A percentile compares a stretch with the other conserved stretches of the same genome.
Evolutionary conservation across 1,140 invertebrate genomes (phyloP).

Genomic region (Aphidius ervi): DNA sequence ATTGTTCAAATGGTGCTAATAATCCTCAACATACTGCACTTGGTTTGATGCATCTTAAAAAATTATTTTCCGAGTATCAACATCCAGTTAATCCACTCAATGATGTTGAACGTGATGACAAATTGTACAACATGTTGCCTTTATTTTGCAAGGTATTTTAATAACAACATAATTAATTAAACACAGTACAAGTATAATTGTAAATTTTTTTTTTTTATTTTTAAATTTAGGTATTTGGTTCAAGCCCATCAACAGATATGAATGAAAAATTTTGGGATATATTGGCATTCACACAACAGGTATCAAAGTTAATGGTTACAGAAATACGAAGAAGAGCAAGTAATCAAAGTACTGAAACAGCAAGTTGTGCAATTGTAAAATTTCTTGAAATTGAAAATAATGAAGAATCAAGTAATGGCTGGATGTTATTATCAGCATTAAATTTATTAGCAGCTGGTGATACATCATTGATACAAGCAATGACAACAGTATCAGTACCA

Average conservation of each 20-base stretch:
- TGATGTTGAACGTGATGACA: slow-evolving; percentile 84
- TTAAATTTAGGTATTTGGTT: slow-evolving; percentile 76
- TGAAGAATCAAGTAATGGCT: slow-evolving; percentile 91
- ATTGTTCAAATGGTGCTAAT: slow-evolving; percentile 48
- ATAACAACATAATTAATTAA: not conserved
- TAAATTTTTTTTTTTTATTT: slow-evolving; percentile 17
- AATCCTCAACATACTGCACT: slow-evolving; percentile 76
- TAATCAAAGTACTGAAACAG: slow-evolving; percentile 92
- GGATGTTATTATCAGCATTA: slow-evolving; percentile 89
- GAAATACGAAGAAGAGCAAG: slow-evolving; percentile 90
- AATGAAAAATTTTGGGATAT: slow-evolving; percentile 94
- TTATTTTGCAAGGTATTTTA: slow-evolving; percentile 89
- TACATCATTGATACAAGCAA: slow-evolving; percentile 76
- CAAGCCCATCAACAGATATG: slow-evolving; percentile 86
- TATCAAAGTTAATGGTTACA: slow-evolving; percentile 90
- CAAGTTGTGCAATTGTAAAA: slow-evolving; percentile 92
- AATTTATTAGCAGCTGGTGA: slow-evolving; percentile 87
- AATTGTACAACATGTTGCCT: slow-evolving; percentile 96
- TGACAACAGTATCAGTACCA: slow-evolving; percentile 92
- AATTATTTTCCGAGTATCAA: slow-evolving; percentile 90
- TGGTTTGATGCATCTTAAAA: slow-evolving; percentile 92
- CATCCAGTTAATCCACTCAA: slow-evolving; percentile 77
- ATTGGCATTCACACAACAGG: slow-evolving; percentile 87
- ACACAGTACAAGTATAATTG: not conserved
- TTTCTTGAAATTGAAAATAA: slow-evolving; percentile 91